These are phyloP conservation scores for Poeciliopsis prolifica DNA, from an alignment of 2,113 vertebrate species.

Conservation along the genomic window DNA sequence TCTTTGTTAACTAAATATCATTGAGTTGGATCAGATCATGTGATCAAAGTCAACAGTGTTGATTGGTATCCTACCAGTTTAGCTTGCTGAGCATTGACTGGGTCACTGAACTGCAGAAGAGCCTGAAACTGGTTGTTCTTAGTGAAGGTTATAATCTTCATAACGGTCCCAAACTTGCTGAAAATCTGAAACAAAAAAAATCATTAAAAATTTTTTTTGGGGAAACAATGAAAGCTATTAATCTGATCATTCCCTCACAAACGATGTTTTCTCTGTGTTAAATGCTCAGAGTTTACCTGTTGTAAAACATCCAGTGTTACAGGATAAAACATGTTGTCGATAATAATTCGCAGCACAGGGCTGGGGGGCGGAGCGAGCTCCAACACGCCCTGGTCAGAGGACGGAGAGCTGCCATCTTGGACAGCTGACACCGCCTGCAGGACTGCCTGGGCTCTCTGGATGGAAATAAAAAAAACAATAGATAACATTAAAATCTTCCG, in stretches of 20 bases:
- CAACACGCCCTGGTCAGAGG: conserved; percentile 88
- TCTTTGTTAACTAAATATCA: no score
- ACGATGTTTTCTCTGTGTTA: not conserved
- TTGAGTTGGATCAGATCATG: no score
- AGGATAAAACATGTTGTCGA: conserved; percentile 99
- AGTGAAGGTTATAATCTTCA: conserved; percentile 99
- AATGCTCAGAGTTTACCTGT: conserved; percentile 82
- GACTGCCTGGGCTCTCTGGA: conserved; percentile 93
- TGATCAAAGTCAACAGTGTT: no score
- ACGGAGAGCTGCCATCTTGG: conserved; percentile 92
- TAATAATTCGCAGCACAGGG: conserved; percentile 96
- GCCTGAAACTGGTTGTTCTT: conserved; percentile 99
- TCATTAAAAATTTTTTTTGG: not conserved
- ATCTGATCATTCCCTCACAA: not conserved
- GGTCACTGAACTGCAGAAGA: conserved; percentile 96
- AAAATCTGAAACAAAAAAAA: conserved; percentile 85
- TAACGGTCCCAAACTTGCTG: conserved; percentile 96
- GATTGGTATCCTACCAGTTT: conserved; percentile 88
- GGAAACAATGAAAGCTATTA: not conserved
- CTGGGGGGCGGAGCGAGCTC: conserved; percentile 94
- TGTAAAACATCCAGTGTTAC: conserved; percentile 98
- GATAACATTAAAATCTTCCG: not conserved
- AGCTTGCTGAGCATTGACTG: conserved; percentile 96
- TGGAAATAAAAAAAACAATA: not conserved
- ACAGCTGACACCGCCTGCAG: conserved; percentile 96